Percentiles rank a stretch among this genome's conserved stretches.
Evolutionary conservation across 2,113 vertebrate species (phyloP).

Genomic region (Poecile atricapillus): DNA sequence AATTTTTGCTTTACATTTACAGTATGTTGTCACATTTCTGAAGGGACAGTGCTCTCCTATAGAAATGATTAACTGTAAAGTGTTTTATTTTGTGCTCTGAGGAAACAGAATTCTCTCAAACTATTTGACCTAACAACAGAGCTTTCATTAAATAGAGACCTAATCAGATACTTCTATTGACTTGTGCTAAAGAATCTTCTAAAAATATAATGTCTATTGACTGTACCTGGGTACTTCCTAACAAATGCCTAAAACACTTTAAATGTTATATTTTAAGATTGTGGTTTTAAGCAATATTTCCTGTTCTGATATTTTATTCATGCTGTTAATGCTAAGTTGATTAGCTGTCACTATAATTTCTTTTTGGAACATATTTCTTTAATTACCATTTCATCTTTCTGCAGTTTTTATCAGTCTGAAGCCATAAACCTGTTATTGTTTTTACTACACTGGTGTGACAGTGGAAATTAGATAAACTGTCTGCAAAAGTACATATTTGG

Average conservation of each 20-base stretch:
- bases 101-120: not conserved
- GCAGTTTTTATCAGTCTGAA: not conserved
- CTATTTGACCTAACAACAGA: not conserved
- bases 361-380: not conserved
- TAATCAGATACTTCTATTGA: not conserved
- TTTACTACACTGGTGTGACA: not conserved
- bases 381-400: not conserved
- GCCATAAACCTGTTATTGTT: not conserved
- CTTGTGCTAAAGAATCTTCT: not conserved
- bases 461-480: not conserved
- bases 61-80: not conserved
- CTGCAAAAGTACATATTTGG: not conserved
- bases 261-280: not conserved
- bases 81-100: not conserved
- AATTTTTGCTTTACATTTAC: not conserved
- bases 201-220: not conserved
- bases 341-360: constrained; percentile 8
- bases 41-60: not conserved
- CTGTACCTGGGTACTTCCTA: not conserved
- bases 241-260: not conserved
- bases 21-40: not conserved
- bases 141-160: not conserved
- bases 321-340: not conserved
- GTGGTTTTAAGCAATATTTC: constrained; percentile 25
- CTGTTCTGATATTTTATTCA: constrained; percentile 56